These are phyloP conservation scores for Corythornis vintsioides DNA, from an alignment of 2,113 vertebrate genomes.

Conservation along the genomic window DNA sequence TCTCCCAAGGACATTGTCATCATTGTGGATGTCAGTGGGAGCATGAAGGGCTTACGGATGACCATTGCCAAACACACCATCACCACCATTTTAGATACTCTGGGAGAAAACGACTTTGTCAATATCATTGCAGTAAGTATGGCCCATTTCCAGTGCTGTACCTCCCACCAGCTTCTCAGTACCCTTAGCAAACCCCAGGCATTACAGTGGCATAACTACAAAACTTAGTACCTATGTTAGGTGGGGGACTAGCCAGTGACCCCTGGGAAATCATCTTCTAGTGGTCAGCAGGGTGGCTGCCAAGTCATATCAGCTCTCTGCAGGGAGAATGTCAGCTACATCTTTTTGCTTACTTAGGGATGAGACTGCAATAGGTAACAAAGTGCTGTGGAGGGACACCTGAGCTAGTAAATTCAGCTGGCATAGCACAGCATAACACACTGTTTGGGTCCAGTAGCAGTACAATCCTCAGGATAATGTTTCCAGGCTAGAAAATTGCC, in stretches of 20 bases:
- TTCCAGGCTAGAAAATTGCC: not conserved
- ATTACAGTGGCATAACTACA: not conserved
- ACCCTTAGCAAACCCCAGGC: not conserved
- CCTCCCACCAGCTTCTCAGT: not conserved
- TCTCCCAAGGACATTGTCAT: slow-evolving; percentile 96
- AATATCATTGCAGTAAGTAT: slow-evolving; percentile 89
- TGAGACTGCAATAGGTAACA: not conserved
- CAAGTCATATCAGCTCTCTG: not conserved
- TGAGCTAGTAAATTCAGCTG: not conserved
- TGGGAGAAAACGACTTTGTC: slow-evolving; percentile 98
- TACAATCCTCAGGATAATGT: not conserved
- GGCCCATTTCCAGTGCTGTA: not conserved
- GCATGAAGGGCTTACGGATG: slow-evolving; percentile 93
- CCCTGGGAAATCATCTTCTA: not conserved
- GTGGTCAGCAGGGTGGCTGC: not conserved
- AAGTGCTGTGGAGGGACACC: not conserved
- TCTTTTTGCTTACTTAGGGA: not conserved
- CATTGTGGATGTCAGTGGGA: slow-evolving; percentile 91
- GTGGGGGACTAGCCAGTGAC: not conserved
- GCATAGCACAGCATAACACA: not conserved
- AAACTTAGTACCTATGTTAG: not conserved
- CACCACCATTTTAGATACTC: slow-evolving; percentile 89
- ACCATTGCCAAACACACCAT: slow-evolving; percentile 96
- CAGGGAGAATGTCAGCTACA: not conserved
- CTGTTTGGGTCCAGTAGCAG: not conserved